Evolutionary conservation across 2,797 vertebrate species (phyloP).

Genomic region (Schizopygopsis malacanthus): DNA sequence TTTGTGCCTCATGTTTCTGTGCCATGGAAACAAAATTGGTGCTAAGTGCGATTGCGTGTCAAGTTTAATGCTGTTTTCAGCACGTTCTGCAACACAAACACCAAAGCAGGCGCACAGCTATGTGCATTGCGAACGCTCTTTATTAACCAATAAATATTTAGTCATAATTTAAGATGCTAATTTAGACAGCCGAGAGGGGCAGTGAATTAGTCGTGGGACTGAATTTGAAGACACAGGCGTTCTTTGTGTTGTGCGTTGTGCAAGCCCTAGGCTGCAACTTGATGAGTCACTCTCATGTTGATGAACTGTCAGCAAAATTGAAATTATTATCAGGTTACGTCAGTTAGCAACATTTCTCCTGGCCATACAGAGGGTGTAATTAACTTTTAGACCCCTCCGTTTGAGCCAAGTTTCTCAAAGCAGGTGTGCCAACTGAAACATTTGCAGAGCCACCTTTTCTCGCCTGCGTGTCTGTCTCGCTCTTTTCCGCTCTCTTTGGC

Average conservation of each 20-base stretch:
- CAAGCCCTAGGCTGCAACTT: slow-evolving; percentile 42
- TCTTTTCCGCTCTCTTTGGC: slow-evolving; percentile 28
- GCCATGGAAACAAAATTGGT: slow-evolving; percentile 23
- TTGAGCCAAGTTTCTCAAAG: slow-evolving; percentile 67
- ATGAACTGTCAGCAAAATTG: slow-evolving; percentile 60
- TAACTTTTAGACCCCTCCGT: slow-evolving; percentile 77
- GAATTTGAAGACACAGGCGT: slow-evolving; percentile 35
- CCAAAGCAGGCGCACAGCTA: slow-evolving; percentile 8
- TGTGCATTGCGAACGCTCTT: neutral
- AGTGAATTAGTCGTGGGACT: slow-evolving; percentile 61
- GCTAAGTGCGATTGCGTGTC: slow-evolving; percentile 2
- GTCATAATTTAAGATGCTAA: slow-evolving; percentile 31
- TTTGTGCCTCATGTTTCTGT: slow-evolving; percentile 14
- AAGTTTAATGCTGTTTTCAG: slow-evolving; percentile 27
- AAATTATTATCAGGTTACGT: slow-evolving; percentile 65
- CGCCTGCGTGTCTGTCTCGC: slow-evolving; percentile 28
- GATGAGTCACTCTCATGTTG: too few species aligned
- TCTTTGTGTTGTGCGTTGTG: slow-evolving; percentile 43
- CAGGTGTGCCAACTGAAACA: slow-evolving; percentile 76
- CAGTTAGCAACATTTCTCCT: slow-evolving; percentile 75
- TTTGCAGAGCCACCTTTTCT: slow-evolving; percentile 54
- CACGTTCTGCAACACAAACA: neutral
- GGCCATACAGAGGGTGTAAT: slow-evolving; percentile 75
- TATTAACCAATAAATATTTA: slow-evolving; percentile 36
- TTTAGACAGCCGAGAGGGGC: slow-evolving; percentile 59